Conservation (phyloP, 2,888 invertebrate genomes). For the Clistopyga incitator region DNA sequence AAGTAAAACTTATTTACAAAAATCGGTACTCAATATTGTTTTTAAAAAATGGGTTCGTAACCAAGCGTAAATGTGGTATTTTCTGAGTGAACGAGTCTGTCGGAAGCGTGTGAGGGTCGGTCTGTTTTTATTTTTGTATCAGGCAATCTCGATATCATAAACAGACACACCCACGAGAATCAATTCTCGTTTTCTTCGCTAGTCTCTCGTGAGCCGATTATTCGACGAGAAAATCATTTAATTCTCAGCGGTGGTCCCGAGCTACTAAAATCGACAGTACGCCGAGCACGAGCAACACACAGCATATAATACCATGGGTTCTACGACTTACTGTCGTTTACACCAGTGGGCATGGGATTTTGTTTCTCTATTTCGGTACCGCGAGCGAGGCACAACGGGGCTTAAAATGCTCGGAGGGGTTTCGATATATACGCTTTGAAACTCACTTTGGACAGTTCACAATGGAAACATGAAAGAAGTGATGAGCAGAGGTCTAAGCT, state of each 20-base stretch:
- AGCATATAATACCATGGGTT: conserved; percentile 61
- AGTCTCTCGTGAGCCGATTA: background rate
- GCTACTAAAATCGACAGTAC: conserved; percentile 52
- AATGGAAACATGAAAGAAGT: conserved; percentile 26
- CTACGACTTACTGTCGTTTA: conserved; percentile 75
- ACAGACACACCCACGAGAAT: conserved; percentile 50
- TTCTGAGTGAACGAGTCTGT: background rate
- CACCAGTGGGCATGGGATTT: conserved; percentile 72
- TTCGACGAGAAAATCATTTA: conserved; percentile 20
- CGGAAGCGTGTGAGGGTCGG: conserved; percentile 1
- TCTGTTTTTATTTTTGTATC: conserved; percentile 53
- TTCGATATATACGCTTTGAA: conserved; percentile 32
- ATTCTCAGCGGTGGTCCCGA: conserved; percentile 3
- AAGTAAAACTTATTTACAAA: background rate
- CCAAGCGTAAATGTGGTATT: background rate
- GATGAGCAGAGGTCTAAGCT: background rate
- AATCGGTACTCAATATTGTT: background rate
- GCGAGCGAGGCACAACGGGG: conserved; percentile 29
- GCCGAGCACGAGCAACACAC: conserved; percentile 23
- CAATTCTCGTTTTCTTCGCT: conserved; percentile 46
- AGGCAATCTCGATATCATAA: conserved; percentile 57
- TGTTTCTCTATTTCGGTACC: conserved; percentile 78
- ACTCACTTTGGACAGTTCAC: conserved; percentile 42
- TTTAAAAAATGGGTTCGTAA: background rate
- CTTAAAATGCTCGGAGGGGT: conserved; percentile 26